These are phyloP conservation scores for Diarsia dahlii DNA, from an alignment of 2,888 invertebrate genomes.

Conservation along the genomic window DNA sequence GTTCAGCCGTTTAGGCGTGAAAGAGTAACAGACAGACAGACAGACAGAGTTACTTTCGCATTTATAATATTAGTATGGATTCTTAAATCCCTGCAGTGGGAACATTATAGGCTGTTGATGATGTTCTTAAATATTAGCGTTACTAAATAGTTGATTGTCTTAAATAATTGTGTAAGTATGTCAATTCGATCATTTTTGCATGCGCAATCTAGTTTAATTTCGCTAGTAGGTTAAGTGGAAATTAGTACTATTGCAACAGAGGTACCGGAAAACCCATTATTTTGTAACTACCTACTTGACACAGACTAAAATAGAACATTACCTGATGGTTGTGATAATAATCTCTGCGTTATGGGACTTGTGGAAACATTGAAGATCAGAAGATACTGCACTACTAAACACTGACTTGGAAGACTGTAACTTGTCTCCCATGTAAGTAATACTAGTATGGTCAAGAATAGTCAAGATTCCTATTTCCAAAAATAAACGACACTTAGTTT, in stretches of 20 bases:
- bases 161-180: slow-evolving; percentile 3
- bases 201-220: slow-evolving; percentile 45
- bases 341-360: neutral
- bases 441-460: neutral
- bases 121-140: slow-evolving; percentile 31
- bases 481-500: neutral
- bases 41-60: too few species aligned
- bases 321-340: slow-evolving; percentile 12
- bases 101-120: too few species aligned
- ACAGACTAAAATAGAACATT: slow-evolving; percentile 20
- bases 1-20: too few species aligned
- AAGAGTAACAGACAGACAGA: too few species aligned
- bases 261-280: slow-evolving; percentile 38
- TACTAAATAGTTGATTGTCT: slow-evolving; percentile 35
- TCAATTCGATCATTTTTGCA: slow-evolving; percentile 18
- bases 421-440: neutral
- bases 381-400: slow-evolving; percentile 6
- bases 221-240: slow-evolving; percentile 37
- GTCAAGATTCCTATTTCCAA: neutral
- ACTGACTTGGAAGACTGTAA: neutral
- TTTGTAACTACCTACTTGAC: slow-evolving; percentile 23
- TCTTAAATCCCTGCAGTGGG: too few species aligned
- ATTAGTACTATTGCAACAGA: slow-evolving; percentile 50
- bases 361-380: neutral
- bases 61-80: too few species aligned